These are phyloP conservation scores for Stomorhina lunata DNA, from an alignment of 2,888 invertebrate genomes.

Conservation along the genomic window DNA sequence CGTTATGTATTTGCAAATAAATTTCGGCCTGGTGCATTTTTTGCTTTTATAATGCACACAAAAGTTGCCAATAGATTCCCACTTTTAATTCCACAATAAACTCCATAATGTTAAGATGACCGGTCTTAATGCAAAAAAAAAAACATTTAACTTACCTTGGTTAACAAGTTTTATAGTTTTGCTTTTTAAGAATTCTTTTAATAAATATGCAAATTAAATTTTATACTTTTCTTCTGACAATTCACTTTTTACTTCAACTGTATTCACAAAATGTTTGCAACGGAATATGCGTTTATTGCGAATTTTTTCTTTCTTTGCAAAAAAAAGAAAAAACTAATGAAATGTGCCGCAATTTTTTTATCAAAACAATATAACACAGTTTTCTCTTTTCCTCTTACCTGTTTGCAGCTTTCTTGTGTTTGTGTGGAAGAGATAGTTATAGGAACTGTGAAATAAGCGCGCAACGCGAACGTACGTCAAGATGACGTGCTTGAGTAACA, in stretches of 20 bases:
- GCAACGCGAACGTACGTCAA: background rate
- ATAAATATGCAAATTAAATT: background rate
- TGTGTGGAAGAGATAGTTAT: background rate
- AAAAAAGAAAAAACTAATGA: slow-evolving; percentile 42
- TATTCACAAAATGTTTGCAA: slow-evolving; percentile 61
- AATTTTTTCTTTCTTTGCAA: slow-evolving; percentile 43
- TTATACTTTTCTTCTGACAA: slow-evolving; percentile 14
- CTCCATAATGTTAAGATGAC: background rate
- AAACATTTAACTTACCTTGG: slow-evolving; percentile 46
- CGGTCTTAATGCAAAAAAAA: background rate
- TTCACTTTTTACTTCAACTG: slow-evolving; percentile 34
- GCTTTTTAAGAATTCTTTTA: background rate
- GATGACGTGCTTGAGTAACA: too few species aligned
- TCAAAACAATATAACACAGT: background rate
- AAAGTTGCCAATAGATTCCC: background rate
- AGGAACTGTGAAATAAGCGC: slow-evolving; percentile 12
- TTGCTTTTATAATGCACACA: background rate
- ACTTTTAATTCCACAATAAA: background rate
- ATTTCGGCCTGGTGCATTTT: background rate
- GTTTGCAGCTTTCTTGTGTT: accelerated
- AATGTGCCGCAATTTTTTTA: slow-evolving; percentile 61
- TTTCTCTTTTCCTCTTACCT: slow-evolving; percentile 16
- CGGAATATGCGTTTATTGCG: slow-evolving; percentile 58
- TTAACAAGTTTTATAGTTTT: slow-evolving; percentile 39
- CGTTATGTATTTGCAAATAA: slow-evolving; percentile 11